Conservation (phyloP, 2,888 invertebrate genomes). For the Ormyrus thymus region DNA sequence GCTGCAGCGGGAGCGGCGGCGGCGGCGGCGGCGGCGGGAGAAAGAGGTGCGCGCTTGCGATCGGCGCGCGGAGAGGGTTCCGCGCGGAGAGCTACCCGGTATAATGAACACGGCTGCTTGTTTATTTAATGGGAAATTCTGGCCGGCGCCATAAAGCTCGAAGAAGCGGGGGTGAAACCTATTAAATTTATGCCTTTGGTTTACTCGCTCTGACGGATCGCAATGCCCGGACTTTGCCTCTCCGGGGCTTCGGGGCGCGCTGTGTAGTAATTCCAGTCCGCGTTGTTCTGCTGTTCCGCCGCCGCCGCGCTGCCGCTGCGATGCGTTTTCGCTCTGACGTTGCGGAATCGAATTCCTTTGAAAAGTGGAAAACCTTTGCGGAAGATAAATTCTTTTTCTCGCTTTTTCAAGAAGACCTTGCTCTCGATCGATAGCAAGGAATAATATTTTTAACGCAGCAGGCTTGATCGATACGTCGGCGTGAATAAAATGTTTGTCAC, state of each 20-base stretch:
- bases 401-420: too few species aligned
- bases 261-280: constrained; percentile 5
- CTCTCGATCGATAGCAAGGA: too few species aligned
- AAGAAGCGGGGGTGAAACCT: constrained; percentile 68
- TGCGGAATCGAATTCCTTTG: constrained; percentile 46
- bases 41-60: too few species aligned
- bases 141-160: constrained; percentile 74
- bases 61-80: too few species aligned
- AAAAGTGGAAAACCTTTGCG: neutral
- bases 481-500: too few species aligned
- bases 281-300: neutral
- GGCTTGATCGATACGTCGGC: too few species aligned
- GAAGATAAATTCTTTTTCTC: too few species aligned
- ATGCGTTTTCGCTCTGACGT: constrained; percentile 15
- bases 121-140: constrained; percentile 75
- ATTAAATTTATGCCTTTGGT: constrained; percentile 75
- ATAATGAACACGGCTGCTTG: constrained; percentile 68
- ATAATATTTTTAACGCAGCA: too few species aligned
- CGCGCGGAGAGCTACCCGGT: constrained; percentile 7
- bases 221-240: constrained; percentile 64
- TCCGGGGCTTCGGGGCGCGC: neutral
- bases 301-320: neutral
- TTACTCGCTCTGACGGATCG: constrained; percentile 75
- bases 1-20: neutral
- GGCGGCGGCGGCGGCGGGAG: neutral